Percentiles rank a stretch among this genome's conserved stretches.
These are phyloP conservation scores for Taenaris catops DNA, from an alignment of 2,888 invertebrate species.

Conservation along the genomic window DNA sequence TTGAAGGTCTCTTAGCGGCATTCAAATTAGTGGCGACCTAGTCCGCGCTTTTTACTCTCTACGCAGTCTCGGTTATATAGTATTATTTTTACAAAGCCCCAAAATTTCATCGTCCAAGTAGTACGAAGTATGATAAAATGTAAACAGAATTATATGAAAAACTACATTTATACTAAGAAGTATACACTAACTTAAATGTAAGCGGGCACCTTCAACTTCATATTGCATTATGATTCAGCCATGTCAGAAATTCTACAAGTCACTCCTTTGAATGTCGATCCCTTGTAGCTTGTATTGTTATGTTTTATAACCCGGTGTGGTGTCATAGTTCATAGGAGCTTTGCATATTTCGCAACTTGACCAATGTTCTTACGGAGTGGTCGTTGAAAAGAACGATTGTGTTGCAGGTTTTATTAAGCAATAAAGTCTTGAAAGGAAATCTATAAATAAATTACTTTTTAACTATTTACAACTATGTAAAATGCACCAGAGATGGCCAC, in stretches of 20 bases:
- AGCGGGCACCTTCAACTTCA: conserved; percentile 42
- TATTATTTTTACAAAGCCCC: no score
- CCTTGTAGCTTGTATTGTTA: conserved; percentile 63
- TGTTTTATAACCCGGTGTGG: conserved; percentile 42
- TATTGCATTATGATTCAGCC: conserved; percentile 45
- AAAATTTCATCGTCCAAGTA: no score
- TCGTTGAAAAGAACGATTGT: conserved; percentile 7
- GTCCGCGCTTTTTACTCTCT: no score
- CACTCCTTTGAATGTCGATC: conserved; percentile 62
- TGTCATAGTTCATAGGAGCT: conserved; percentile 67
- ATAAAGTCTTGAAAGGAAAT: conserved; percentile 1
- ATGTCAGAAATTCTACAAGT: conserved; percentile 55
- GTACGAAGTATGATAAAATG: conserved; percentile 10
- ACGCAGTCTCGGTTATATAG: no score
- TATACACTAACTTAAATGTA: conserved; percentile 9
- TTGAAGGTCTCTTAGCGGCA: no score
- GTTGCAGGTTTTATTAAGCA: conserved; percentile 7
- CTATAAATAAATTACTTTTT: no score
- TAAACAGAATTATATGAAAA: conserved; percentile 9
- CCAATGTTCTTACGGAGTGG: conserved; percentile 29
- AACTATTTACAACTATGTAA: not conserved
- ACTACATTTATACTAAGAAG: conserved; percentile 11
- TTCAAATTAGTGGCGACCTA: no score
- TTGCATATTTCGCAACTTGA: conserved; percentile 55
- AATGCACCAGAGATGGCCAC: not conserved